Evolutionary conservation across 2,113 vertebrate species (phyloP).

Genomic region (Ariopsis seemanni): DNA sequence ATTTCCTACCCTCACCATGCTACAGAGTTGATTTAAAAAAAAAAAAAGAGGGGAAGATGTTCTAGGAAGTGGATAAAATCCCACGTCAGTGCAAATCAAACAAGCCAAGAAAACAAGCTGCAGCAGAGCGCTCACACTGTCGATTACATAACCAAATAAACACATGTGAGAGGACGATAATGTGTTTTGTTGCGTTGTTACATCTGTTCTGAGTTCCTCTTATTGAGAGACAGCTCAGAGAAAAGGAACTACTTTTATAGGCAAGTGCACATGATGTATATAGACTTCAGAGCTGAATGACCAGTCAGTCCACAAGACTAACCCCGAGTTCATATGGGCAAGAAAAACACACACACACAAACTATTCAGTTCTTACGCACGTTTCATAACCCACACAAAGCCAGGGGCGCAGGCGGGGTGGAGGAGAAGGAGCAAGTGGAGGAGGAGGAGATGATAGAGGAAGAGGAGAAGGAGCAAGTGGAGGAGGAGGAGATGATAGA

Average conservation of each 20-base stretch:
- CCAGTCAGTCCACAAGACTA: background rate
- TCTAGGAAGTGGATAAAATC: slow-evolving; percentile 32
- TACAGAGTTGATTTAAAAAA: slow-evolving; percentile 63
- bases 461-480: fast-evolving
- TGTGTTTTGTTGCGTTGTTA: background rate
- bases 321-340: background rate
- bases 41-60: slow-evolving; percentile 56
- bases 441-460: no score
- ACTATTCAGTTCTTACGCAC: background rate
- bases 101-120: slow-evolving; percentile 11
- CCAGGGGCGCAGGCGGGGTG: no score
- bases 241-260: background rate
- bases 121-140: background rate
- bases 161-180: slow-evolving; percentile 1
- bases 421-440: no score
- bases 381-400: background rate
- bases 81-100: slow-evolving; percentile 19
- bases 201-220: background rate
- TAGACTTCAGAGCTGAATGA: background rate
- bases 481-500: no score
- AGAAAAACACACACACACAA: background rate
- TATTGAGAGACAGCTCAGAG: background rate
- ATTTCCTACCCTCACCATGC: slow-evolving; percentile 69
- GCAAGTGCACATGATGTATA: background rate
- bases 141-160: background rate